Evolutionary conservation across 2,797 vertebrate genomes (phyloP), one percentile per base, ranked within the genome.

Genomic region (Ptychobarbus kaznakovi): DNA sequence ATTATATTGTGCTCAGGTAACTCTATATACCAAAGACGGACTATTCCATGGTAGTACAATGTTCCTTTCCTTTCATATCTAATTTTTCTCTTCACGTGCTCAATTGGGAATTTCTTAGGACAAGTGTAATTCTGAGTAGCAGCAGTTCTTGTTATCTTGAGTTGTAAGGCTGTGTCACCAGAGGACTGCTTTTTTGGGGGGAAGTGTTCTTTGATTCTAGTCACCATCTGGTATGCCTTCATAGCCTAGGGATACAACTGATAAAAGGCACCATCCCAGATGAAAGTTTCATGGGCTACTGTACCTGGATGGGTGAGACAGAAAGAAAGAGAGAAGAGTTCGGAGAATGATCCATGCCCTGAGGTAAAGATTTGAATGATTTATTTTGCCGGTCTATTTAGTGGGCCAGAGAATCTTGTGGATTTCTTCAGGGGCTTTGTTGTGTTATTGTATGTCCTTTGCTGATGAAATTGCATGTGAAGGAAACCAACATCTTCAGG

Each of bases 241-340:
- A 63, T 86, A 87, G 88, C 88, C 86, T 83, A 83, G 80, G 87
- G 84, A 87, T 85, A 83, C 49, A n/a, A 61, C 79, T 86, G 86
- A 90, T 89, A 89, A 90, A 90, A 88, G 87, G 82, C 82, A 86
- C 77, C 84, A 76, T 87, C 69, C 58, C 40, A 77, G 85, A 88
- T 89, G 86, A 90, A 89, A 89, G 84, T 88, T 86, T 88, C 87
- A 89, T 89, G 86, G 82, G 82, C 77, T 85, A 87, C 84, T 90
- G 82, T 87, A 88, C 87, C 90, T 85, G 87, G 69, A 90, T 86
- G 79, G 79, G 76, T 84, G 77, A 85, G 84, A 83, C 53, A 74
- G 38, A 80, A 80, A 84, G 81, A 88, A 80, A 81, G 70, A 82
- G 49, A 80, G 84, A 86, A 83, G 72, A 86, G 79, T 85, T 84